These are phyloP conservation scores for Cirrhinus molitorella DNA, from an alignment of 2,797 vertebrate genomes.

Conservation along the genomic window DNA sequence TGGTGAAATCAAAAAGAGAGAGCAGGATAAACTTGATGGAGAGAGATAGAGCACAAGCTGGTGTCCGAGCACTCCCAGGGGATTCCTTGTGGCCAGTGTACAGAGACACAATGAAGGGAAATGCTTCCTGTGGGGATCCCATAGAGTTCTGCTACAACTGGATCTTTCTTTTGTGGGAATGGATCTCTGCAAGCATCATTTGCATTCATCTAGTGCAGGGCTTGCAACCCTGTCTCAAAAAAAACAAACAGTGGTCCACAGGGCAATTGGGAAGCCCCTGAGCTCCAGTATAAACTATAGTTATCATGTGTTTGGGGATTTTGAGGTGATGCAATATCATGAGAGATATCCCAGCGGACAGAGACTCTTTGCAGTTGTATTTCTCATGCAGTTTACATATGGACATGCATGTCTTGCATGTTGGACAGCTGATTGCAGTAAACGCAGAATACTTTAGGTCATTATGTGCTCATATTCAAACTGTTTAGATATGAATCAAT, in stretches of 20 bases:
- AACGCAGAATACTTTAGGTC: background rate
- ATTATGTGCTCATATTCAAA: constrained; percentile 10
- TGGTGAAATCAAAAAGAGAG: background rate
- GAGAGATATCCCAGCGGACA: background rate
- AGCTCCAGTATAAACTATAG: constrained; percentile 41
- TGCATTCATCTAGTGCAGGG: constrained; percentile 52
- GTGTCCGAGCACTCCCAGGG: constrained; percentile 38
- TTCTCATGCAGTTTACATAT: constrained; percentile 23
- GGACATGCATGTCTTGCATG: constrained; percentile 6
- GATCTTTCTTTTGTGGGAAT: constrained; percentile 60
- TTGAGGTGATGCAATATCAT: constrained; percentile 44
- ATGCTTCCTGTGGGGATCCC: constrained; percentile 61
- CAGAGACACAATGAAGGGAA: constrained; percentile 64
- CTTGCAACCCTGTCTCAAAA: constrained; percentile 57
- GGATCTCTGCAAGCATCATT: constrained; percentile 54
- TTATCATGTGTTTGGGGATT: constrained; percentile 31
- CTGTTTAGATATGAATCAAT: constrained; percentile 47
- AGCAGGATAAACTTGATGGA: background rate
- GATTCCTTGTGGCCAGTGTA: constrained; percentile 41
- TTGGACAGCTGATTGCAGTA: constrained; percentile 11
- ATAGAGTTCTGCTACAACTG: constrained; percentile 51
- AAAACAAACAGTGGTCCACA: constrained; percentile 59
- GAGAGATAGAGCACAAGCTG: constrained; percentile 9
- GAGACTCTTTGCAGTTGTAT: constrained; percentile 13
- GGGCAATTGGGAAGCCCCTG: constrained; percentile 53